Conservation (phyloP, 2,888 invertebrate genomes). For the Steinernema scapterisci region DNA sequence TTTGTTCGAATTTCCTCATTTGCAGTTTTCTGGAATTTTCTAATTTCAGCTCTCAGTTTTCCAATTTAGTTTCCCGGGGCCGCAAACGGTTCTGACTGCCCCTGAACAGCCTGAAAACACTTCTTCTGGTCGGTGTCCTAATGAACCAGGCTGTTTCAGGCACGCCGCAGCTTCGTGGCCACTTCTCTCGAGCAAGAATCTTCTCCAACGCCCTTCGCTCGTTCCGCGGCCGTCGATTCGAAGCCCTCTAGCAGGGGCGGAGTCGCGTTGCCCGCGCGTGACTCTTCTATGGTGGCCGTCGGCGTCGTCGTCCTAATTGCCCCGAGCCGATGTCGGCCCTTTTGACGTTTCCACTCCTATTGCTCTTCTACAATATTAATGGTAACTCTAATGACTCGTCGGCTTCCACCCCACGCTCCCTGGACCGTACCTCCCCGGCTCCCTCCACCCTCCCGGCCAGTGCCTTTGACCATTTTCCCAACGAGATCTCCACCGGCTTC, state of each 20-base stretch:
- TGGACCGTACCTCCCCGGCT: not conserved
- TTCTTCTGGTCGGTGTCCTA: not conserved
- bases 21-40: not conserved
- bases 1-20: not conserved
- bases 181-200: no score
- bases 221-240: constrained; percentile 3
- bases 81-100: no score
- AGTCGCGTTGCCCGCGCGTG: constrained; percentile 7
- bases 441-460: not conserved
- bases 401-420: constrained; percentile 1
- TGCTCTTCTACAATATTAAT: constrained; percentile 32
- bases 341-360: constrained; percentile 31
- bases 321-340: constrained; percentile 31
- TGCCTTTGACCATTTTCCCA: not conserved
- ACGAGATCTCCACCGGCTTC: not conserved
- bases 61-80: not conserved
- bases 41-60: no score
- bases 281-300: constrained; percentile 31
- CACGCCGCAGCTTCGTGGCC: not conserved
- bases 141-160: constrained; percentile 25
- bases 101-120: not conserved
- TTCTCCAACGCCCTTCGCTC: not conserved
- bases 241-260: constrained; percentile 11
- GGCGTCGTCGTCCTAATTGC: constrained; percentile 27
- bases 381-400: constrained; percentile 7